Conservation (phyloP, 2,113 vertebrate genomes). For the Paedocypris sp. region DNA sequence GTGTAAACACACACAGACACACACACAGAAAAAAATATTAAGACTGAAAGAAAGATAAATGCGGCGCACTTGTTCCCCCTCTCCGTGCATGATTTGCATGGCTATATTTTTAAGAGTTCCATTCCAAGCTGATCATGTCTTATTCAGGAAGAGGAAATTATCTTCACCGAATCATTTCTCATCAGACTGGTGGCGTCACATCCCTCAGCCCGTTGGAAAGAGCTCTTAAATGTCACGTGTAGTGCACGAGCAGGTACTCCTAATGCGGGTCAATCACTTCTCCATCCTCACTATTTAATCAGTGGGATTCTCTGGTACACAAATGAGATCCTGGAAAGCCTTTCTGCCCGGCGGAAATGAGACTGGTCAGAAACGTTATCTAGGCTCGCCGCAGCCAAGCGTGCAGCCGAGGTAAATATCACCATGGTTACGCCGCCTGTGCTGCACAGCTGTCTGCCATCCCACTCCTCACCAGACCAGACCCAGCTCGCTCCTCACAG, state of each 20-base stretch:
- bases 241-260: neutral
- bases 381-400: slow-evolving; percentile 1
- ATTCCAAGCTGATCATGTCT: no score
- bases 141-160: no score
- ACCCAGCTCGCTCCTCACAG: no score
- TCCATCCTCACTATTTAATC: neutral
- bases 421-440: slow-evolving; percentile 30
- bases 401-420: slow-evolving; percentile 26
- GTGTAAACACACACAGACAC: no score
- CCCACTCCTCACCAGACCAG: neutral
- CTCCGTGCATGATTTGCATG: no score
- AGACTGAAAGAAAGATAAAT: no score
- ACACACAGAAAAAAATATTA: no score
- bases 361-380: slow-evolving; percentile 15
- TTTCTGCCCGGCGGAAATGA: neutral
- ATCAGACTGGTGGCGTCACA: slow-evolving; percentile 1
- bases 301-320: neutral
- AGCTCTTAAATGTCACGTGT: slow-evolving; percentile 7
- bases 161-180: neutral
- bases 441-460: neutral
- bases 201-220: slow-evolving; percentile 1
- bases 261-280: slow-evolving; percentile 1
- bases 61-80: no score
- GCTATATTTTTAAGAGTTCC: no score
- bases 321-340: neutral